These are phyloP conservation scores for Ictalurus furcatus DNA, from an alignment of 2,113 vertebrate species.

Conservation along the genomic window DNA sequence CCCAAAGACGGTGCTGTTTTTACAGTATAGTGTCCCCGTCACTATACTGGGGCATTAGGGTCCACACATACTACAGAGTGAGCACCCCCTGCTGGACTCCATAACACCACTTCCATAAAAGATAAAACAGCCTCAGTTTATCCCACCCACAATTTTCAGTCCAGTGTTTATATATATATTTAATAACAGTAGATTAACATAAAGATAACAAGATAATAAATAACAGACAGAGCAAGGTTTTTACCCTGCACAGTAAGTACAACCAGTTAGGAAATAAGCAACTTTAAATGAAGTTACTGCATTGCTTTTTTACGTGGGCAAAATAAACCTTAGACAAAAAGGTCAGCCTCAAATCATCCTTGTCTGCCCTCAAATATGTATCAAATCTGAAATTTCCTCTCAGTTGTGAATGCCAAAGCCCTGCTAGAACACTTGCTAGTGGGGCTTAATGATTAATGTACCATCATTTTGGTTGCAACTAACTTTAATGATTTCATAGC, in stretches of 20 bases:
- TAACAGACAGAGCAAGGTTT: not conserved
- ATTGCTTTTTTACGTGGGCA: not conserved
- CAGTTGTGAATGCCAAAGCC: not conserved
- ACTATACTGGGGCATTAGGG: no score
- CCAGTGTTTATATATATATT: no score
- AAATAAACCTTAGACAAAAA: not conserved
- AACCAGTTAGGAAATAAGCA: not conserved
- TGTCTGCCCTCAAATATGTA: not conserved
- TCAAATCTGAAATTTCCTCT: not conserved
- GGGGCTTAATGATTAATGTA: not conserved
- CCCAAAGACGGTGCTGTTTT: no score
- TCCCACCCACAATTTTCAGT: no score
- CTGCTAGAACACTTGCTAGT: not conserved
- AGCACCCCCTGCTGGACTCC: no score
- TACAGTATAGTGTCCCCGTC: no score
- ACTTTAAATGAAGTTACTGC: not conserved
- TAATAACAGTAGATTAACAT: not conserved
- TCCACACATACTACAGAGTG: no score
- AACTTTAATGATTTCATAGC: not conserved
- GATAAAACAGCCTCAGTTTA: no score
- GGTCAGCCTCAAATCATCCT: not conserved
- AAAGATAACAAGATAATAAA: not conserved
- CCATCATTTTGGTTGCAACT: not conserved
- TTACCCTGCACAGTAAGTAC: no score
- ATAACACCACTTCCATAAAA: no score